Conservation (phyloP, 2,113 vertebrate species). For the Sylvia atricapilla region DNA sequence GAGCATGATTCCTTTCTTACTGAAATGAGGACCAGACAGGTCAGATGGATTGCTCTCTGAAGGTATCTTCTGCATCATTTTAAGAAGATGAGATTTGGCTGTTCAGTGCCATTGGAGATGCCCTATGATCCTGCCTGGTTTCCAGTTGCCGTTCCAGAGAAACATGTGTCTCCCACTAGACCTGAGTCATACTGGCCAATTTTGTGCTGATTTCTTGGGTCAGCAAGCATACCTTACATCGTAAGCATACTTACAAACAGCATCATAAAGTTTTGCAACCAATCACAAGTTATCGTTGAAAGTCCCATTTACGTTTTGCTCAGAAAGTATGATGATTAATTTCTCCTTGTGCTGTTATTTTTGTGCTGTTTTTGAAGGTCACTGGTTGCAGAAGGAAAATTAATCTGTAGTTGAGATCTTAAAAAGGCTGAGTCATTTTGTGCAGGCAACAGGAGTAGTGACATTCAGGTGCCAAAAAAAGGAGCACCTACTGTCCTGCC, state of each 20-base stretch:
- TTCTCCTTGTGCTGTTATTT: background rate
- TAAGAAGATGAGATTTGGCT: fast-evolving
- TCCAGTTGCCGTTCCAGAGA: background rate
- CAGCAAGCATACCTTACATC: background rate
- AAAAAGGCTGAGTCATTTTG: background rate
- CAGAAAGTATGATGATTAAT: background rate
- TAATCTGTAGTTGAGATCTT: background rate
- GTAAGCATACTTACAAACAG: background rate
- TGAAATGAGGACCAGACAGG: background rate
- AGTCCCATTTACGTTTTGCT: background rate
- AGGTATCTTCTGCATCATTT: background rate
- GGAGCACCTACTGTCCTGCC: background rate
- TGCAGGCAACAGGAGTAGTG: background rate
- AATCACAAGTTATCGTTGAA: background rate
- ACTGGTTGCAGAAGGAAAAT: background rate
- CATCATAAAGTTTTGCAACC: background rate
- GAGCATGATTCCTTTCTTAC: background rate
- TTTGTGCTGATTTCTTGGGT: background rate
- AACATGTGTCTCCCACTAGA: background rate
- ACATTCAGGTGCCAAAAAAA: background rate
- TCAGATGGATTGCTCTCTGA: background rate
- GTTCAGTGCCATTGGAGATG: background rate
- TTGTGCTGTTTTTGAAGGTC: background rate
- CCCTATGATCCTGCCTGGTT: background rate
- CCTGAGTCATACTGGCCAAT: background rate